A percentile compares a stretch with the other conserved stretches of the same genome.
Evolutionary conservation across 2,888 invertebrate genomes (phyloP).

Genomic region (Dendrolimus houi): DNA sequence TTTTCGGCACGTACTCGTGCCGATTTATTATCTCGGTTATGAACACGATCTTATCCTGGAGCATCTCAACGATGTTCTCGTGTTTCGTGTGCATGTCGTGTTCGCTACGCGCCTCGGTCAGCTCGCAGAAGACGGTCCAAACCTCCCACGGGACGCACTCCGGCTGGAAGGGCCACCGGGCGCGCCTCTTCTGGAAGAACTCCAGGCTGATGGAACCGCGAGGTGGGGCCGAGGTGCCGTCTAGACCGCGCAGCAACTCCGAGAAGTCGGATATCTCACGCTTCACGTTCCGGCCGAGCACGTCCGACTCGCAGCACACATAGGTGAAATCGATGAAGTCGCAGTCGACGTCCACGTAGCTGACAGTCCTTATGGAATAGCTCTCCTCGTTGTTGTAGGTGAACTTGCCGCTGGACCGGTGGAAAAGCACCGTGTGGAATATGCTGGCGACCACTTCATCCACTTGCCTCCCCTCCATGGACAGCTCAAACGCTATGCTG

Average conservation of each 20-base stretch:
- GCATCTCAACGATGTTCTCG: conserved; percentile 90
- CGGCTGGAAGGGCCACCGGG: conserved; percentile 91
- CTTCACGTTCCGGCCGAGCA: conserved; percentile 82
- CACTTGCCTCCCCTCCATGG: conserved; percentile 93
- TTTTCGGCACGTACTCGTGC: conserved; percentile 97
- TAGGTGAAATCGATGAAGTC: conserved; percentile 99
- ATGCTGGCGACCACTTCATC: conserved; percentile 94
- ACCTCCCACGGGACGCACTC: conserved; percentile 99
- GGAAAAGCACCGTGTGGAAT: conserved; percentile 94
- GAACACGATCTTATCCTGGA: conserved; percentile 95
- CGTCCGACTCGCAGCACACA: conserved; percentile 93
- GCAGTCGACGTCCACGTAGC: conserved; percentile 97
- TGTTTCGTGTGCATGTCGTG: conserved; percentile 91
- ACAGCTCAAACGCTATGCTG: conserved; percentile 86
- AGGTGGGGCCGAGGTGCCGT: conserved; percentile 75
- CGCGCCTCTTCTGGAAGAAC: conserved; percentile 94
- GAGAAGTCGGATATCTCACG: conserved; percentile 87
- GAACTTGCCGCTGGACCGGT: conserved; percentile 94
- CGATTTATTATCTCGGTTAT: conserved; percentile 97
- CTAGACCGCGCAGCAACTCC: conserved; percentile 83
- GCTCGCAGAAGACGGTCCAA: conserved; percentile 95
- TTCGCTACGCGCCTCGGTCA: conserved; percentile 90
- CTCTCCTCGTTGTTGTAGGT: conserved; percentile 94
- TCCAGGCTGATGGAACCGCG: conserved; percentile 94
- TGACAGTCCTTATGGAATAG: conserved; percentile 96